Percentiles rank a stretch among this genome's conserved stretches.
Evolutionary conservation across 2,113 vertebrate species (phyloP).

Genomic region (Epinephelus cyanopodus): DNA sequence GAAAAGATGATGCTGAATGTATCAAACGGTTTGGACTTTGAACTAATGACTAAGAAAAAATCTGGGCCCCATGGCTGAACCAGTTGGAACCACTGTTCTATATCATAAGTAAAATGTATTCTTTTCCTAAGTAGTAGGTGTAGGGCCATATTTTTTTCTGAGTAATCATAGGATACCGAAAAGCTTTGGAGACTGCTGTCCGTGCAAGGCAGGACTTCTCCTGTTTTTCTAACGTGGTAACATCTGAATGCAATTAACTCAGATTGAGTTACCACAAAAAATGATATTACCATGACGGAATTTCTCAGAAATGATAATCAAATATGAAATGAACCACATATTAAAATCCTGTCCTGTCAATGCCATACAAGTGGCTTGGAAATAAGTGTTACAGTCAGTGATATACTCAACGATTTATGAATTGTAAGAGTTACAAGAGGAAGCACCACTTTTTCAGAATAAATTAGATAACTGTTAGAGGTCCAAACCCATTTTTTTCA

Average conservation of each 20-base stretch:
- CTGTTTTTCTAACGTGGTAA: neutral
- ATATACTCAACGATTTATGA: neutral
- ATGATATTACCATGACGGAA: neutral
- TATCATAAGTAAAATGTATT: neutral
- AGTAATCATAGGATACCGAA: neutral
- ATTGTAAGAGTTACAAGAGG: neutral
- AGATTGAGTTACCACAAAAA: neutral
- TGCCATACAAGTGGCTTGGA: too few relatives aligned
- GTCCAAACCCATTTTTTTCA: neutral
- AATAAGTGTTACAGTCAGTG: neutral
- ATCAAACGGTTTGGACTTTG: too few relatives aligned
- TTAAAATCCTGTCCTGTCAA: neutral
- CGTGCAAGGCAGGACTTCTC: neutral
- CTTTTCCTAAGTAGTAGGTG: neutral
- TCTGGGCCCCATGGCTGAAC: too few relatives aligned
- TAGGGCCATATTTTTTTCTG: neutral
- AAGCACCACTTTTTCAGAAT: neutral
- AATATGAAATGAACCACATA: slow-evolving; percentile 15
- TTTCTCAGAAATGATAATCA: neutral
- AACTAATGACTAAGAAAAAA: too few relatives aligned
- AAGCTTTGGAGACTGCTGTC: neutral
- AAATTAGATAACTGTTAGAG: neutral
- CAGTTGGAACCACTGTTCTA: too few relatives aligned
- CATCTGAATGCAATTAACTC: neutral
- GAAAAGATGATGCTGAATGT: too few relatives aligned